Evolutionary conservation across 2,113 vertebrate genomes (phyloP).

Genomic region (Pungitius pungitius): DNA sequence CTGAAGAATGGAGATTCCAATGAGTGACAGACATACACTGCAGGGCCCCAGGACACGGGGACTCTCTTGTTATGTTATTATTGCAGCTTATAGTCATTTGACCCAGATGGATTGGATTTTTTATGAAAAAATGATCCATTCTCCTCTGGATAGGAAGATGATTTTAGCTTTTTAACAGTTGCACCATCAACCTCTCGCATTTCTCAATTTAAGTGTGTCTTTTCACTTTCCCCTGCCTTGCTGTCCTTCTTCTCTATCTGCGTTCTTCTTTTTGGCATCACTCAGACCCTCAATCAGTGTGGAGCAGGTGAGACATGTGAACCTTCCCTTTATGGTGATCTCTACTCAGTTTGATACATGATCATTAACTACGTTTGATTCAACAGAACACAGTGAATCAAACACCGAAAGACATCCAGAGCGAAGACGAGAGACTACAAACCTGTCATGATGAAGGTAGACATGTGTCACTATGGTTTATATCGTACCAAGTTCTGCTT

Average conservation of each 20-base stretch:
- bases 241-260: neutral
- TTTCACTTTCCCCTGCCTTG: neutral
- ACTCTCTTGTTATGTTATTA: constrained; percentile 26
- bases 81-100: constrained; percentile 16
- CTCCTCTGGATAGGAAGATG: neutral
- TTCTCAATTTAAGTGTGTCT: neutral
- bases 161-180: constrained; percentile 20
- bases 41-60: constrained; percentile 22
- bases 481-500: neutral
- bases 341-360: neutral
- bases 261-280: constrained; percentile 34
- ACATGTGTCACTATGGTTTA: neutral
- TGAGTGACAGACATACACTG: constrained; percentile 7
- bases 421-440: constrained; percentile 22
- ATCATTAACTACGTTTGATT: constrained; percentile 26
- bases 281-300: constrained; percentile 82
- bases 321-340: constrained; percentile 40
- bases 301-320: constrained; percentile 83
- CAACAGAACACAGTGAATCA: constrained; percentile 75
- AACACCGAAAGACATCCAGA: constrained; percentile 51
- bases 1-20: constrained; percentile 11
- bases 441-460: constrained; percentile 68
- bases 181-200: neutral
- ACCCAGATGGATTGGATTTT: constrained; percentile 34
- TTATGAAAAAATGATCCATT: constrained; percentile 12